These are phyloP conservation scores for Odontesthes bonariensis DNA, from an alignment of 2,113 vertebrate genomes.

Conservation along the genomic window DNA sequence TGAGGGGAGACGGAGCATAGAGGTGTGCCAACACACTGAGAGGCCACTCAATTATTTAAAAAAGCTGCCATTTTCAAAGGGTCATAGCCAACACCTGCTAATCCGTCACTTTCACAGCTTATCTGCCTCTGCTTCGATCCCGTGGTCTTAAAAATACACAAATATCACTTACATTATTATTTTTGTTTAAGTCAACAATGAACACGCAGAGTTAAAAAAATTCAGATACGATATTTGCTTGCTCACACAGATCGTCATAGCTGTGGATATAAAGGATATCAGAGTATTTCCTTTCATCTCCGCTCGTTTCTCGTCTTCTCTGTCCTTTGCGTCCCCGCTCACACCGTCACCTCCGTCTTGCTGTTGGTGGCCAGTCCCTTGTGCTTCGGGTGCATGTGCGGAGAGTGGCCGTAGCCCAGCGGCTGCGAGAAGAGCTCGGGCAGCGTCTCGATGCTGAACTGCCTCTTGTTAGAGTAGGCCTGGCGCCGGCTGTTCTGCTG, in stretches of 20 bases:
- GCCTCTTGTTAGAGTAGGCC: slow-evolving; percentile 82
- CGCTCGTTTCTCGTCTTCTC: slow-evolving; percentile 20
- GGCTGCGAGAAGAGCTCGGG: slow-evolving; percentile 87
- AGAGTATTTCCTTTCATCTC: slow-evolving; percentile 42
- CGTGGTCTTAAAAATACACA: slow-evolving; percentile 42
- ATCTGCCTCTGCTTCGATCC: slow-evolving; percentile 42
- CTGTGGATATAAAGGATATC: slow-evolving; percentile 66
- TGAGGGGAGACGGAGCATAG: slow-evolving; percentile 42
- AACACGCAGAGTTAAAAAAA: slow-evolving; percentile 59
- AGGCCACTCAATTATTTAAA: slow-evolving; percentile 71
- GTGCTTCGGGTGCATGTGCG: slow-evolving; percentile 84
- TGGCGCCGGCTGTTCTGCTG: slow-evolving; percentile 81
- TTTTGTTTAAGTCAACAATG: slow-evolving; percentile 40
- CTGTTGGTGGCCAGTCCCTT: slow-evolving; percentile 92
- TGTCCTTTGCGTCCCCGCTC: slow-evolving; percentile 56
- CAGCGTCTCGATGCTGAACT: slow-evolving; percentile 90
- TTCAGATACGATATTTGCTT: slow-evolving; percentile 63
- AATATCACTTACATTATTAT: slow-evolving; percentile 46
- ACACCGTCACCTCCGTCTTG: slow-evolving; percentile 97
- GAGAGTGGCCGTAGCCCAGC: slow-evolving; percentile 78
- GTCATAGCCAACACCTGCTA: slow-evolving; percentile 46
- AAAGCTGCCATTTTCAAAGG: slow-evolving; percentile 60
- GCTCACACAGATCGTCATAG: slow-evolving; percentile 30
- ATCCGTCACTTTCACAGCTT: slow-evolving; percentile 45
- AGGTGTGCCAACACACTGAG: slow-evolving; percentile 61